Base-by-base conservation (phyloP, 2,888 invertebrate genomes). In the Pyrgus malvae region DNA sequence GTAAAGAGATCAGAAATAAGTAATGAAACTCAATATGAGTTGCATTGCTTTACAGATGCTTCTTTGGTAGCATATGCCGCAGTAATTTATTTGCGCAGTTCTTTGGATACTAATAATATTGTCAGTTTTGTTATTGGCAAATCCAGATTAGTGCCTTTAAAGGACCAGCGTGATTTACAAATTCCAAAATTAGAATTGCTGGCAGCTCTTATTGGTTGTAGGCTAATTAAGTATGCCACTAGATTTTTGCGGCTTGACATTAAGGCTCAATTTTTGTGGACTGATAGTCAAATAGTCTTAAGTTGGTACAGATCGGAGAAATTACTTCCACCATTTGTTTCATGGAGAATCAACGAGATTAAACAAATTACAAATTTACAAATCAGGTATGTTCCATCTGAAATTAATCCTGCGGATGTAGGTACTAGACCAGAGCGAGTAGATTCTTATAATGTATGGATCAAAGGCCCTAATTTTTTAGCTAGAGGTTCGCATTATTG, bases 51-150 rank as follows among this genome's bases (percentile, higher is more conserved):
- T 7, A 7, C 33, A 2, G 33, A 33, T 14, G 12, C 56, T 9
- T 56, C 53, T 9, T n/a, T 19, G 9, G 40, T 40, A 33, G 55
- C 51, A 8, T 58, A 55, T 37, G 48, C 48, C 23, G 51, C 55
- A 0, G 46, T 42, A 11, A 14, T 58, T 29, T 56, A 56, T 35
- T 40, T 55, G 14, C 54, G 50, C n/a, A 25, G 55, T 37, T 19
- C 45, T 50, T 50, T 37, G 11, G 12, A 21, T 8, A 23, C 40
- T 51, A 51, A 48, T 27, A 55, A 23, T 38, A 44, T 48, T 35
- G 53, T 55, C 46, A 33, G 45, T 55, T 60, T 62, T 49, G 48
- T 62, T 35, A 62, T 60, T 48, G 60, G 56, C 33, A 60, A 60
- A 12, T 55, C 56, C 9, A 53, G 60, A 14, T 7, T 33, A 14